Percentiles rank a stretch among this genome's conserved stretches.
Evolutionary conservation across 2,888 invertebrate genomes (phyloP).

Genomic region (Ophraella communa): DNA sequence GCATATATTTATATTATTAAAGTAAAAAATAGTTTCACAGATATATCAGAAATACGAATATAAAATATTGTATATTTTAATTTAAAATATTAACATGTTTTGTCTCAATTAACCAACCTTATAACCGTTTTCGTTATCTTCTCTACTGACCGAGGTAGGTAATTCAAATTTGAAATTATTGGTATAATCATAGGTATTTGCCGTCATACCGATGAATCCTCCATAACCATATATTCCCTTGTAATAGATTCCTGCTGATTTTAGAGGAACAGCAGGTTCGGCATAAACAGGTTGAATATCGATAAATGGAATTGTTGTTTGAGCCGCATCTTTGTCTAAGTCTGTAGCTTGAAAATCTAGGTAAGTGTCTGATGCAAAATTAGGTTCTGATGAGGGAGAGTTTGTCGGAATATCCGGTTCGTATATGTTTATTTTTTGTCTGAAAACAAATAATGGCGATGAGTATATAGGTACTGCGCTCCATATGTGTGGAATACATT

Average conservation of each 20-base stretch:
- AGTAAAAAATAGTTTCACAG: background rate
- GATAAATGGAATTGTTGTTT: conserved; percentile 82
- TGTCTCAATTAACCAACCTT: conserved; percentile 15
- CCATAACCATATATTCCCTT: conserved; percentile 74
- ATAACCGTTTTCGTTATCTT: conserved; percentile 22
- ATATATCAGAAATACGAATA: no score
- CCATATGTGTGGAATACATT: no score
- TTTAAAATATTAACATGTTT: background rate
- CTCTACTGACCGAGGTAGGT: conserved; percentile 35
- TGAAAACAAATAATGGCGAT: conserved; percentile 47
- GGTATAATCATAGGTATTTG: conserved; percentile 76
- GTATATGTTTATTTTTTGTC: conserved; percentile 64
- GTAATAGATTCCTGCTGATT: conserved; percentile 79
- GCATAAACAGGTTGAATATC: conserved; percentile 73
- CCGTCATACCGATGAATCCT: conserved; percentile 77
- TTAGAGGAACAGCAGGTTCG: conserved; percentile 69
- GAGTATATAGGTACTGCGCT: no score
- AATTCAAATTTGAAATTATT: conserved; percentile 66
- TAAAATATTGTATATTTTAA: background rate
- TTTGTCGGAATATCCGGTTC: conserved; percentile 73
- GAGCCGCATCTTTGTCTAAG: conserved; percentile 76
- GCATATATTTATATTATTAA: no score
- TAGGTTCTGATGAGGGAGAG: conserved; percentile 45
- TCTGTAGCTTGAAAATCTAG: conserved; percentile 65
- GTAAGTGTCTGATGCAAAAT: conserved; percentile 59